Evolutionary conservation across 2,113 vertebrate genomes (phyloP).

Genomic region (Xenopus borealis): DNA sequence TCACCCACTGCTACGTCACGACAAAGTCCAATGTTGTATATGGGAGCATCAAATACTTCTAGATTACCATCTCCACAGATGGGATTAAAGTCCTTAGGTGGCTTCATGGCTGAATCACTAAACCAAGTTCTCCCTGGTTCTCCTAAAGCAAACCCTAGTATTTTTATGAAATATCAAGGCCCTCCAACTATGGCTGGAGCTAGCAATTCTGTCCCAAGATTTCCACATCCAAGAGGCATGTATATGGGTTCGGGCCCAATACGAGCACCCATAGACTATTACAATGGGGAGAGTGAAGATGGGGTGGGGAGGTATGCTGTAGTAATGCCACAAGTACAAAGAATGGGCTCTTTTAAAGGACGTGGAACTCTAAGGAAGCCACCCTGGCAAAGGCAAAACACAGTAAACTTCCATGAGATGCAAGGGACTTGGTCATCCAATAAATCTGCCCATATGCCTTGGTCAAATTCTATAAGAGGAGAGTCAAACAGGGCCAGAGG

Average conservation of each 20-base stretch:
- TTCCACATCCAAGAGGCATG: conserved; percentile 27
- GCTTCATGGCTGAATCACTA: conserved; percentile 47
- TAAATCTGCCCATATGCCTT: conserved; percentile 65
- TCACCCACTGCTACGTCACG: conserved; percentile 48
- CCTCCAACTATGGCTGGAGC: conserved; percentile 51
- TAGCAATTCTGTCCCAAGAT: conserved; percentile 23
- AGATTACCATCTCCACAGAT: conserved; percentile 45
- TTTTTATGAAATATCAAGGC: conserved; percentile 55
- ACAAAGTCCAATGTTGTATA: conserved; percentile 40
- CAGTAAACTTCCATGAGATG: conserved; percentile 59
- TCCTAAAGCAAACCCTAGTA: conserved; percentile 4
- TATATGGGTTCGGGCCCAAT: conserved; percentile 1
- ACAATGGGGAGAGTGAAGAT: conserved; percentile 48
- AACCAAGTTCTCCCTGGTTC: not conserved
- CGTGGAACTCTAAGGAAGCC: conserved; percentile 57
- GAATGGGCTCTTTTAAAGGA: conserved; percentile 58
- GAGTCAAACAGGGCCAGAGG: conserved; percentile 71
- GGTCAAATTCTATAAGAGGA: conserved; percentile 63
- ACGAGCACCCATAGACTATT: conserved; percentile 12
- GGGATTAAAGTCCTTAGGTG: conserved; percentile 27
- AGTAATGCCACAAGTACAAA: conserved; percentile 82
- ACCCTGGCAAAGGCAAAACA: conserved; percentile 67
- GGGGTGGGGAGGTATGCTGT: conserved; percentile 77
- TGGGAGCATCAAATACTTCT: conserved; percentile 10
- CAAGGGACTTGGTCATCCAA: conserved; percentile 67